Evolutionary conservation across 2,113 vertebrate genomes (phyloP).

Genomic region (Elephantulus edwardii): DNA sequence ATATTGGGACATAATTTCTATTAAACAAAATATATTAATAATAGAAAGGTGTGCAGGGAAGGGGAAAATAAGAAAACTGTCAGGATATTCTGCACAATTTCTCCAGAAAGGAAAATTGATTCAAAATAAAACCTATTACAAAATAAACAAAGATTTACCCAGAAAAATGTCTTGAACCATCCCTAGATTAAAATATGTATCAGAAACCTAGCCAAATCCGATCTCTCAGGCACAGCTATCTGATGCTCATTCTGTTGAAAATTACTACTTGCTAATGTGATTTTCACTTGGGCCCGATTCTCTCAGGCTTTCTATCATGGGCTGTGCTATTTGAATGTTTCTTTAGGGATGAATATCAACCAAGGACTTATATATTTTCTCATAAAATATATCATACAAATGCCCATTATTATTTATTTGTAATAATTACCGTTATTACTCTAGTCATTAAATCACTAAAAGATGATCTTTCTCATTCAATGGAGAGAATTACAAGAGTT

Average conservation of each 20-base stretch:
- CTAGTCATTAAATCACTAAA: conserved; percentile 6
- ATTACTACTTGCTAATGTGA: conserved; percentile 11
- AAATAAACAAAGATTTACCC: not conserved
- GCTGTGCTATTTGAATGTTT: conserved; percentile 29
- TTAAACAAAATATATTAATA: not conserved
- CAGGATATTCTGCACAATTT: not conserved
- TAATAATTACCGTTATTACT: conserved; percentile 36
- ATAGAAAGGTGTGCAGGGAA: not conserved
- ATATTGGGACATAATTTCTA: not conserved
- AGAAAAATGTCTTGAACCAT: not conserved
- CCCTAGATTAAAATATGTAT: conserved; percentile 32
- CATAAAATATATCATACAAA: conserved; percentile 40
- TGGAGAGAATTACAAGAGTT: not conserved
- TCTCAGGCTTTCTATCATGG: not conserved
- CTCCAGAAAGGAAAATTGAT: not conserved
- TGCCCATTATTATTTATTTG: conserved; percentile 33
- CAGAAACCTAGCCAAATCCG: conserved; percentile 5
- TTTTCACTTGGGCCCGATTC: conserved; percentile 16
- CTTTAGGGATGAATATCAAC: not conserved
- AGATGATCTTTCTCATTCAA: conserved; percentile 13
- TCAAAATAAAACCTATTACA: not conserved
- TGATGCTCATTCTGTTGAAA: conserved; percentile 12
- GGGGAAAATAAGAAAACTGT: not conserved
- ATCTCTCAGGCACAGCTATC: not conserved
- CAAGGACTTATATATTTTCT: conserved; percentile 7